A percentile compares a stretch with the other conserved stretches of the same genome.
Conservation (phyloP, 1,140 invertebrate genomes). For the Plectrocnemia conspersa region DNA sequence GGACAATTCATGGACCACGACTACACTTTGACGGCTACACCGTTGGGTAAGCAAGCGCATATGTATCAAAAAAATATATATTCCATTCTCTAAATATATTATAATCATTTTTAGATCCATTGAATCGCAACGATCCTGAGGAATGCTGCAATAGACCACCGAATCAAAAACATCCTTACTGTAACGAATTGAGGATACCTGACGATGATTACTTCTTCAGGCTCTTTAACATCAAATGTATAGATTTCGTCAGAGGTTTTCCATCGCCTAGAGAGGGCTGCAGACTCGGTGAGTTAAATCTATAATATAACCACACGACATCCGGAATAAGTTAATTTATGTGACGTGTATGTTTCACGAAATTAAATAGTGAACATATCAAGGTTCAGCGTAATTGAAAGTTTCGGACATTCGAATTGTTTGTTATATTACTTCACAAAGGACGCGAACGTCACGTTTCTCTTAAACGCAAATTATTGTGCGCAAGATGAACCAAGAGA, state of each 20-base stretch:
- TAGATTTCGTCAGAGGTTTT: constrained; percentile 84
- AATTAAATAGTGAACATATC: too few species aligned
- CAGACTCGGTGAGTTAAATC: constrained; percentile 58
- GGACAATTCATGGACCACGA: constrained; percentile 95
- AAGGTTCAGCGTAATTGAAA: too few species aligned
- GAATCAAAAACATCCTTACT: constrained; percentile 82
- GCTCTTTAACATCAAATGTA: constrained; percentile 75
- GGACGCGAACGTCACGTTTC: too few species aligned
- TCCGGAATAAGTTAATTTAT: too few species aligned
- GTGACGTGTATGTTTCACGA: too few species aligned
- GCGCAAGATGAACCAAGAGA: too few species aligned
- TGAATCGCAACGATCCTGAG: constrained; percentile 80
- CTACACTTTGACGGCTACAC: constrained; percentile 82
- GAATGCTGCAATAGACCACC: constrained; percentile 77
- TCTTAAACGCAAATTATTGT: too few species aligned
- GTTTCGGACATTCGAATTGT: too few species aligned
- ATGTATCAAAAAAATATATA: not conserved
- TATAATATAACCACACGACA: too few species aligned
- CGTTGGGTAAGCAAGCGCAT: constrained; percentile 60
- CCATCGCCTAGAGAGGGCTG: constrained; percentile 78
- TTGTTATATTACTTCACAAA: too few species aligned
- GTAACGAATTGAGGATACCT: constrained; percentile 84
- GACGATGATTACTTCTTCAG: constrained; percentile 89
- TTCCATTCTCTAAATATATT: not conserved
- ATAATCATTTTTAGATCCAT: constrained; percentile 57